Evolutionary conservation across 2,888 invertebrate species (phyloP).

Genomic region (Seladonia tumulorum): DNA sequence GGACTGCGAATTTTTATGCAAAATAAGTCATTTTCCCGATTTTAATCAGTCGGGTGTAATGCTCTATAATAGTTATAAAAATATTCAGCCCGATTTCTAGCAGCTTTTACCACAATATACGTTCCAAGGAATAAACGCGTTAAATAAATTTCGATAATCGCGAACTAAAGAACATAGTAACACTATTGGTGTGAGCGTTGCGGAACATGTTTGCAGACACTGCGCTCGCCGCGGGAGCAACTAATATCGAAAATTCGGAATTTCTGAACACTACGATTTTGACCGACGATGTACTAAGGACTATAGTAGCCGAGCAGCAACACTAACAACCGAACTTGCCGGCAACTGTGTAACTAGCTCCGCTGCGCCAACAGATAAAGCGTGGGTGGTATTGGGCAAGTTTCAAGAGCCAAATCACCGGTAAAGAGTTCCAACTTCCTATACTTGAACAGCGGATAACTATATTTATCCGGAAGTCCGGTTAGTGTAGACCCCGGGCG

Average conservation of each 20-base stretch:
- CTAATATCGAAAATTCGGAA: not conserved
- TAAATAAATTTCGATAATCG: no score
- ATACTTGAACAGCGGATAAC: constrained; percentile 31
- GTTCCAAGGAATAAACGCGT: no score
- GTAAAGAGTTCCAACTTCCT: constrained; percentile 49
- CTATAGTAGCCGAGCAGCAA: not conserved
- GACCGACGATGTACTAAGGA: not conserved
- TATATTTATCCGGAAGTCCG: constrained; percentile 30
- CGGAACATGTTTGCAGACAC: not conserved
- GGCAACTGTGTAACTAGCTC: constrained; percentile 61
- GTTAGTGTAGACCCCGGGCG: constrained; percentile 10
- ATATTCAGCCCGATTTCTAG: no score
- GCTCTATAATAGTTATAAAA: no score
- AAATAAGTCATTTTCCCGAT: no score
- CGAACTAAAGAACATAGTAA: no score
- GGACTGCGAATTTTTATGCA: no score
- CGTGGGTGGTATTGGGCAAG: constrained; percentile 67
- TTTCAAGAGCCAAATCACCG: constrained; percentile 63
- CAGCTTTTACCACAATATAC: no score
- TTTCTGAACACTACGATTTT: not conserved
- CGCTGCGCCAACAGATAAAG: constrained; percentile 54
- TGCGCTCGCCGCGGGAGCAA: not conserved
- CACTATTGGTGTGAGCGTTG: no score
- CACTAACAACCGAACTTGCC: constrained; percentile 25
- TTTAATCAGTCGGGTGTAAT: no score